Evolutionary conservation across 2,888 invertebrate species (phyloP), one percentile per base, ranked within the genome.

Genomic region (Coelopa pilipes): DNA sequence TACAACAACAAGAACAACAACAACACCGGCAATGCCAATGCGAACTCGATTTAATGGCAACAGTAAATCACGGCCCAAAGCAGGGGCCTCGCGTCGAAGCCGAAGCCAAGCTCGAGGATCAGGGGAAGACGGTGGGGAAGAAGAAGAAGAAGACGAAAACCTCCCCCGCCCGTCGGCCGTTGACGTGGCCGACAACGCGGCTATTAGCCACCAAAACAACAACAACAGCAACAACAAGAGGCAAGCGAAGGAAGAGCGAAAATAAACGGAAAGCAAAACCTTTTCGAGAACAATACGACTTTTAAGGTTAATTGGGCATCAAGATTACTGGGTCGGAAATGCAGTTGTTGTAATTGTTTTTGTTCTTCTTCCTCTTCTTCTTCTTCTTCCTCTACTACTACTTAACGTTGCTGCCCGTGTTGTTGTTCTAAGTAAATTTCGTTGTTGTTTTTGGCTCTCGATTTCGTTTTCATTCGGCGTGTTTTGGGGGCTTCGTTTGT

Each of bases 301-400:
- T 85, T 85, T 86, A 86, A 87, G 87, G 87, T 87, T 87, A 87
- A 87, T 87, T 87, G 87, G 83, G 84, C 85, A 87, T 87, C 86
- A 85, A 87, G 87, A 87, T 87, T 85, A 87, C 84, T 87, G 80
- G 87, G 86, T 87, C 87, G 87, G 87, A 87, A 87, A 87, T 86
- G 83, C 53, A 65, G 59, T 59, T 13, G 34, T 70, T 63, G 50
- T n/a, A n/a, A n/a, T 53, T 76, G 71, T 70, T 73, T 71, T 76
- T 77, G 72, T 74, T 76, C 55, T 76, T 70, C 53, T 63, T 75
- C 50, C 70, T 79, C 53, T 69, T 2, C 4, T 34, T 34, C 34
- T 34, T 34, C 34, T 34, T 34, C 2, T 2, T 34, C 4, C 34
- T 34, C n/a, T n/a, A n/a, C n/a, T n/a, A n/a, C n/a, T n/a, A n/a